Evolutionary conservation across 2,113 vertebrate genomes (phyloP), one percentile per base, ranked within the genome.

Genomic region (Eptesicus fuscus): DNA sequence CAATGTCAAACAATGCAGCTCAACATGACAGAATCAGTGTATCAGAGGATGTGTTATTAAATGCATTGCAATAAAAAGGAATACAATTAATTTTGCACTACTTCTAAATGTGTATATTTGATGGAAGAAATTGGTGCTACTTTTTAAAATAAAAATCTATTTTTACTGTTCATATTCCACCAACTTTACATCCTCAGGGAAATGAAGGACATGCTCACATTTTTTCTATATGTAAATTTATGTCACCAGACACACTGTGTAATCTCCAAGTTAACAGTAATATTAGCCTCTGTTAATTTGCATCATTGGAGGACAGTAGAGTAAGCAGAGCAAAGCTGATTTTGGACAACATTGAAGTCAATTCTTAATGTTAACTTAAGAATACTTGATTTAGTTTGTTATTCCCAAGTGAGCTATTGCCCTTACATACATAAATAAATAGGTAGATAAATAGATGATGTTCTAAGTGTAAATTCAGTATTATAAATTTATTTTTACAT

Each of bases 51-150:
- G 7, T 14, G 30, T 77, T 94, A 90, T 95, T 95, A 89, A 96
- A 97, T 90, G 86, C 8, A 88, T 92, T 93, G 65, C 49, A 80
- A 53, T 93, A 93, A 95, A 84, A 90, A 93, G 42, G 51, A 44
- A 91, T 80, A 90, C 79, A 80, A 93, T 96, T 93, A 93, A 93
- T 88, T 95, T 95, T 88, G 84, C 32, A 90, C 76, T 71, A n/a
- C 51, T 87, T 90, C 63, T 90, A 49, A 90, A 88, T 2, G 47
- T 35, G 35, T 44, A 30, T 79, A 37, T 69, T 80, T 93, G 30
- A 71, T 87, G 28, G 32, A 83, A 95, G n/a, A 94, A 80, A 59
- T 76, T 53, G 9, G n/a, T 28, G 5, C 28, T 88, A 78, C 47
- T 90, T 67, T 94, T 88, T 76, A 35, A 95, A 93, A 93, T 95